Conservation (phyloP, 2,113 vertebrate species). For the Actenoides hombroni region DNA sequence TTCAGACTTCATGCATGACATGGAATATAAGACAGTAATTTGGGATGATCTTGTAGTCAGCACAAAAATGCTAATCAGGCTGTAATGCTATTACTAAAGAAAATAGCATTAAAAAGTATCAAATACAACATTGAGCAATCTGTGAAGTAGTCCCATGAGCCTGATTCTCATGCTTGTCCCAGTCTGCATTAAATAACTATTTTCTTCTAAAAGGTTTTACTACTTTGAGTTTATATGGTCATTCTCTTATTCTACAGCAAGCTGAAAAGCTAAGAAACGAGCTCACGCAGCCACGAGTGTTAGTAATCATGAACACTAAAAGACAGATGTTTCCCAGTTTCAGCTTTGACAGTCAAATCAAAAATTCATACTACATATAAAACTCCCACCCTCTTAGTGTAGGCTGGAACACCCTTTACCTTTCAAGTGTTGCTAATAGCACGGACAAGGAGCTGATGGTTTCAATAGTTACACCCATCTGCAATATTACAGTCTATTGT, state of each 20-base stretch:
- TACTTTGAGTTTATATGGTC: background rate
- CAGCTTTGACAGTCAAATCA: background rate
- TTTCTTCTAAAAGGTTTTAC: background rate
- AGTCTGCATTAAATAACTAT: background rate
- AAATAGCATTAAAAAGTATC: background rate
- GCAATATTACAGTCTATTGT: background rate
- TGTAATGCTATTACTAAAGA: conserved; percentile 23
- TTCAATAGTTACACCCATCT: background rate
- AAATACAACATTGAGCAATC: background rate
- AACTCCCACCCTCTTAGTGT: background rate
- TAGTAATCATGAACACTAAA: background rate
- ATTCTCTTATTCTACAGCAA: background rate
- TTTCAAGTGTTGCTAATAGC: background rate
- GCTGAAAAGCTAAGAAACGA: background rate
- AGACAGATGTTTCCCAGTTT: background rate
- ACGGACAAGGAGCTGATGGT: background rate
- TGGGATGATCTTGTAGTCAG: background rate
- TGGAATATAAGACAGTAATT: background rate
- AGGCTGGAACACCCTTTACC: background rate
- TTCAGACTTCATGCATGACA: background rate
- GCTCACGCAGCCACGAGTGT: background rate
- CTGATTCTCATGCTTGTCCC: conserved; percentile 2
- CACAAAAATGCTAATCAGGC: conserved; percentile 11
- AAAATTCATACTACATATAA: background rate
- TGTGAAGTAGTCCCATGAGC: background rate